A percentile compares a stretch with the other conserved stretches of the same genome.
These are phyloP conservation scores for Hafferia zeledoni DNA, from an alignment of 2,797 vertebrate species.

Conservation along the genomic window DNA sequence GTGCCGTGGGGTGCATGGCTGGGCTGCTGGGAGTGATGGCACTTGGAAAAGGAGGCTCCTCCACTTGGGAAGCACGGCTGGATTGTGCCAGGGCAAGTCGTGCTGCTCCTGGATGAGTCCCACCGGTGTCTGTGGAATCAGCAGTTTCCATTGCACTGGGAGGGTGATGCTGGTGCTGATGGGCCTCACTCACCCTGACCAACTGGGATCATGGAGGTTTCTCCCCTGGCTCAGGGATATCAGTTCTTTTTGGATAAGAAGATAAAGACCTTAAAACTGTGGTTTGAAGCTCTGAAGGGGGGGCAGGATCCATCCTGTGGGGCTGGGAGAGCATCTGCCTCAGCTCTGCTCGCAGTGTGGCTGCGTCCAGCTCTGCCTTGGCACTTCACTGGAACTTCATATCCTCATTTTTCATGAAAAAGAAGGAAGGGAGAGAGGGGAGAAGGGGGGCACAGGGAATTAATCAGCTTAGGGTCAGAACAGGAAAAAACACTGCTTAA, in stretches of 20 bases:
- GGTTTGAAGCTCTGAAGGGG: background rate
- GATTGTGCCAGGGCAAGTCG: background rate
- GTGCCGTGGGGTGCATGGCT: fast-evolving
- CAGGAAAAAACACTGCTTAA: conserved; percentile 56
- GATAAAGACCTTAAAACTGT: background rate
- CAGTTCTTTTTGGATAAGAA: background rate
- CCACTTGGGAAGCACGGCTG: background rate
- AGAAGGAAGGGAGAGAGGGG: background rate
- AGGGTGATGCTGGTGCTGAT: background rate
- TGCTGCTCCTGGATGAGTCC: background rate
- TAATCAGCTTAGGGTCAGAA: conserved; percentile 68
- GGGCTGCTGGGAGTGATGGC: fast-evolving
- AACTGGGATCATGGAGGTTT: background rate
- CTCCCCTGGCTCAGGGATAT: background rate
- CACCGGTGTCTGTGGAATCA: background rate
- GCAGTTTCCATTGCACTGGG: background rate
- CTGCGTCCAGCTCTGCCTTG: background rate
- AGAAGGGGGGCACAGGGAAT: background rate
- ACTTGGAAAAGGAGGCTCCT: background rate
- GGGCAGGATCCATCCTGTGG: fast-evolving
- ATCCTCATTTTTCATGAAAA: background rate
- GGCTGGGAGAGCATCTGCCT: background rate
- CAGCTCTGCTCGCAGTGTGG: fast-evolving
- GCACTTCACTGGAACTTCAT: background rate
- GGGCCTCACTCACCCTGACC: background rate